phyloP scores from a whole-genome alignment of 2,797 vertebrate genomes.

The Macrochelys suwanniensis region DNA sequence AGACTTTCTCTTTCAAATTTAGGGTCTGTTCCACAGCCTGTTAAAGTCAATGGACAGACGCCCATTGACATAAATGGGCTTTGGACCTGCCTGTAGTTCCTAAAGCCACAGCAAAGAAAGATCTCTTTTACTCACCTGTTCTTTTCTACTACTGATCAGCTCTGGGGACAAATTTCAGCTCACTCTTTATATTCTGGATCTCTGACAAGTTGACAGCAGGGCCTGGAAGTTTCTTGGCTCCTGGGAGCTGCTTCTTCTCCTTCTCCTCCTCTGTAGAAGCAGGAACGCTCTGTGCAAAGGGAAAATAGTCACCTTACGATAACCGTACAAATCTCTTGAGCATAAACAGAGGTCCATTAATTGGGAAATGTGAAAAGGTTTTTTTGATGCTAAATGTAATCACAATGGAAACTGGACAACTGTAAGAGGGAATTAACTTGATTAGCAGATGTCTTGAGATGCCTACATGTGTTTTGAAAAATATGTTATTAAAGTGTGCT shows the following conservation, averaged over 20 bases:
- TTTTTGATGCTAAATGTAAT: background rate
- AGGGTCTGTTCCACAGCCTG: background rate
- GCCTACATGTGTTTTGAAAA: background rate
- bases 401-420: background rate
- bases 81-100: background rate
- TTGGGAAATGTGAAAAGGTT: background rate
- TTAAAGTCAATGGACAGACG: background rate
- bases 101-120: conserved; percentile 9
- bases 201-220: conserved; percentile 94
- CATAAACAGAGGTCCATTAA: background rate
- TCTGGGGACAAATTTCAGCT: conserved; percentile 95
- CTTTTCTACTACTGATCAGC: conserved; percentile 85
- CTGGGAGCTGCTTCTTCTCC: conserved; percentile 91
- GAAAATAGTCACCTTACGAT: conserved; percentile 19
- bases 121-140: conserved; percentile 75
- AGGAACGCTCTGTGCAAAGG: conserved; percentile 75
- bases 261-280: conserved; percentile 81
- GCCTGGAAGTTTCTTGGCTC: conserved; percentile 93
- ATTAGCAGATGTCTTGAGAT: background rate
- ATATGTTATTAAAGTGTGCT: background rate
- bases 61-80: background rate
- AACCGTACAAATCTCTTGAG: background rate
- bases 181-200: conserved; percentile 96
- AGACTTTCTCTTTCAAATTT: background rate
- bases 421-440: background rate